Evolutionary conservation across 2,113 vertebrate species (phyloP).

Genomic region (Gorsachius goisagi): DNA sequence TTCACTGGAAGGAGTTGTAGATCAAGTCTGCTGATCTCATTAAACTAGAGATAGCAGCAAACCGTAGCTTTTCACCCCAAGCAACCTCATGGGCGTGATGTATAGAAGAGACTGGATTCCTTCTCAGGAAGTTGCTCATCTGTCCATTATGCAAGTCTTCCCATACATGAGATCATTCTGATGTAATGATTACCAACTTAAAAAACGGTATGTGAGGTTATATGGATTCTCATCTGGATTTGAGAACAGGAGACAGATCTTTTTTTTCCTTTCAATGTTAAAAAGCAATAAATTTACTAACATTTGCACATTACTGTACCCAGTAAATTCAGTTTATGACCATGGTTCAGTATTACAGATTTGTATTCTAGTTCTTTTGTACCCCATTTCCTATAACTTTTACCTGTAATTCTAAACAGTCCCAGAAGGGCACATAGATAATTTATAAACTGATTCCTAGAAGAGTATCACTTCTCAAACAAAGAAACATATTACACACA

Average conservation of each 20-base stretch:
- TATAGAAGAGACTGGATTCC: neutral
- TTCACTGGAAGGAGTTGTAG: neutral
- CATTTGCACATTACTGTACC: neutral
- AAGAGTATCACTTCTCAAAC: neutral
- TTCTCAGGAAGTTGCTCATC: neutral
- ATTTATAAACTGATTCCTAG: neutral
- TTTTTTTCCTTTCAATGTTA: neutral
- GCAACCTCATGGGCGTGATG: neutral
- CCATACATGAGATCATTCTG: rapidly evolving
- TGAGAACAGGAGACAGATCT: neutral
- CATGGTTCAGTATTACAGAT: neutral
- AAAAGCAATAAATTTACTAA: neutral
- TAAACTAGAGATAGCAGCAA: neutral
- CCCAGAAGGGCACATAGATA: neutral
- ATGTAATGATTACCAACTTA: neutral
- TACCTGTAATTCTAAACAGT: neutral
- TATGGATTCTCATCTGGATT: neutral
- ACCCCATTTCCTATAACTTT: neutral
- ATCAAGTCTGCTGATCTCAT: neutral
- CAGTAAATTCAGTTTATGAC: neutral
- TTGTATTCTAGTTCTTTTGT: neutral
- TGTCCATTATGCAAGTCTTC: neutral
- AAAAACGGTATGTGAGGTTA: neutral
- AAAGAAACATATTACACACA: neutral
- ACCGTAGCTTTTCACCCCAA: neutral